These are phyloP conservation scores for Chamaetylas fuelleborni DNA, from an alignment of 2,113 vertebrate species.

Conservation along the genomic window DNA sequence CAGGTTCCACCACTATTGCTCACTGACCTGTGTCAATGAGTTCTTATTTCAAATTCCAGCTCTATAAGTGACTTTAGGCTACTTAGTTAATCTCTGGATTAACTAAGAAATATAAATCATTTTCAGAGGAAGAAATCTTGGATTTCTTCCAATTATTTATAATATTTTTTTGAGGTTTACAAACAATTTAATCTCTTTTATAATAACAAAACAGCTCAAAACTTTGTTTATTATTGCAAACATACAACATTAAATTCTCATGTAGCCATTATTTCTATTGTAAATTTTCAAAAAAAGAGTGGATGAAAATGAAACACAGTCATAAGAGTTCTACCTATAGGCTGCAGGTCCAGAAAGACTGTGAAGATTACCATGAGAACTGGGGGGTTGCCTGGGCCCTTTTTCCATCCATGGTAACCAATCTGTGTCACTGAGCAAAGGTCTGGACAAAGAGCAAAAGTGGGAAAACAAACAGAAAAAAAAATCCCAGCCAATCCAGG, in stretches of 20 bases:
- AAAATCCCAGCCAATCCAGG: neutral
- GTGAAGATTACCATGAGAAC: neutral
- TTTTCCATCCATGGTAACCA: neutral
- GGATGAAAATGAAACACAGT: neutral
- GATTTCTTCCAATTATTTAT: neutral
- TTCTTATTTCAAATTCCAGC: neutral
- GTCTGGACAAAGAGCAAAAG: neutral
- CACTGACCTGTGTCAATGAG: constrained; percentile 1
- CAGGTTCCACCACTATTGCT: neutral
- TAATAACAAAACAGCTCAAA: neutral
- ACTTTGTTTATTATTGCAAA: neutral
- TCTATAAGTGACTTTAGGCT: neutral
- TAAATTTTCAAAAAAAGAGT: neutral
- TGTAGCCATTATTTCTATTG: neutral
- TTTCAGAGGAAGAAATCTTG: too few species aligned
- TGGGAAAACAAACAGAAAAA: neutral
- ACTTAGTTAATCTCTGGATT: neutral
- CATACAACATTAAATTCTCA: neutral
- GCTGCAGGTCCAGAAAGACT: neutral
- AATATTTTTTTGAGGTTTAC: neutral
- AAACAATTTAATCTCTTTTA: neutral
- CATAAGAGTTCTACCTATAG: neutral
- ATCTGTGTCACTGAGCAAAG: neutral
- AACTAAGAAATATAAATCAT: too few species aligned
- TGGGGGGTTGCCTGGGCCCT: neutral